Evolutionary conservation across 1,140 invertebrate genomes (phyloP).

Genomic region (Anoplolepis gracilipes): DNA sequence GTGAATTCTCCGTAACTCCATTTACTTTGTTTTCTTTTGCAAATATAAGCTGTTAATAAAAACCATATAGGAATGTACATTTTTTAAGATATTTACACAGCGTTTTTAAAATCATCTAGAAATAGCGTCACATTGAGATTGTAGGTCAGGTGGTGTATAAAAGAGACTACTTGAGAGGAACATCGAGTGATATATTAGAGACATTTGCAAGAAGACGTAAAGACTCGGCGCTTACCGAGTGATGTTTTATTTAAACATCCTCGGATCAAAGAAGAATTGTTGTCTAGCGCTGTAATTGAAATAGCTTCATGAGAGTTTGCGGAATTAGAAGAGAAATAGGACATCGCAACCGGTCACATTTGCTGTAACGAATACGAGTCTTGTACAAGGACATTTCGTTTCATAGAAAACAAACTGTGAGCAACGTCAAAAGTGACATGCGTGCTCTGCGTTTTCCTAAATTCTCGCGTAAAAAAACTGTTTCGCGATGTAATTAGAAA

Average conservation of each 20-base stretch:
- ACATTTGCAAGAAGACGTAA: conserved; percentile 52
- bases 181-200: conserved; percentile 18
- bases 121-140: conserved; percentile 73
- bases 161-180: conserved; percentile 45
- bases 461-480: not conserved
- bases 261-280: conserved; percentile 50
- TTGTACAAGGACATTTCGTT: not conserved
- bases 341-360: conserved; percentile 24
- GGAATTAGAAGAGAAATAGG: conserved; percentile 36
- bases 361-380: not conserved
- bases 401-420: conserved; percentile 3
- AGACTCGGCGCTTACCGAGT: conserved; percentile 30
- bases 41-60: conserved; percentile 61
- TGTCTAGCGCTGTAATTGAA: conserved; percentile 27
- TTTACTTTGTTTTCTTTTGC: not conserved
- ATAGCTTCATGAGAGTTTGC: conserved; percentile 7
- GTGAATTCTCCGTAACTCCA: not conserved
- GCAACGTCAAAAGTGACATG: not conserved
- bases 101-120: conserved; percentile 72
- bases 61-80: conserved; percentile 37
- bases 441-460: not conserved
- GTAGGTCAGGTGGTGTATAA: conserved; percentile 74
- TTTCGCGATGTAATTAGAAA: not conserved
- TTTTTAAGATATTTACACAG: conserved; percentile 53
- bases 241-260: conserved; percentile 61